Evolutionary conservation across 2,888 invertebrate genomes (phyloP).

Genomic region (Notodonta dromedarius): DNA sequence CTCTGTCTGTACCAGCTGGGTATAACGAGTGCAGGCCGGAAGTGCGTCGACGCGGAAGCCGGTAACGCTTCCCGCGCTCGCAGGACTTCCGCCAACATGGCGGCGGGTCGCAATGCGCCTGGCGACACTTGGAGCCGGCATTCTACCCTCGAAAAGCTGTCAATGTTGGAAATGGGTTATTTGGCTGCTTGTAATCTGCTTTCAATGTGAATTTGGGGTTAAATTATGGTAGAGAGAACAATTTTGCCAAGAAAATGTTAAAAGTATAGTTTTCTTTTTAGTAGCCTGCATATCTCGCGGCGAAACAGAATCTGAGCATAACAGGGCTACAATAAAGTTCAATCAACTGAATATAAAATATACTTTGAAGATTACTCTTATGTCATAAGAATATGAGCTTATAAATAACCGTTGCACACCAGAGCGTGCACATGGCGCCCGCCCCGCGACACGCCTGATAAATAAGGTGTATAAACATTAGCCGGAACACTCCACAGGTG

Average conservation of each 20-base stretch:
- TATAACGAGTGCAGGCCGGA: conserved; percentile 50
- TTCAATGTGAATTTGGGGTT: neutral
- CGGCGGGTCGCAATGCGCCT: conserved; percentile 28
- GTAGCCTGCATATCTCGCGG: too few relatives aligned
- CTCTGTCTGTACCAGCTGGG: conserved; percentile 38
- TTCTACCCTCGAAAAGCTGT: conserved; percentile 22
- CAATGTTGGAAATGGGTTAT: conserved; percentile 14
- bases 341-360: too few relatives aligned
- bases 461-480: conserved; percentile 5
- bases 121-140: conserved; percentile 17
- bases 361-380: neutral
- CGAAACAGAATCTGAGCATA: too few relatives aligned
- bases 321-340: too few relatives aligned
- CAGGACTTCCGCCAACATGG: conserved; percentile 50
- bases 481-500: conserved; percentile 6
- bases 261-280: too few relatives aligned
- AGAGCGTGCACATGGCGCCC: neutral
- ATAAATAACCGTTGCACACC: neutral
- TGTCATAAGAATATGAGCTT: neutral
- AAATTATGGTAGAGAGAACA: neutral
- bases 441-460: neutral
- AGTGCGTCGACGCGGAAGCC: conserved; percentile 57
- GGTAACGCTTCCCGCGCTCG: conserved; percentile 52
- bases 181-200: conserved; percentile 1
- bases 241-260: neutral